These are phyloP conservation scores for Melanerpes aurifrons DNA, from an alignment of 2,113 vertebrate species.

Conservation along the genomic window DNA sequence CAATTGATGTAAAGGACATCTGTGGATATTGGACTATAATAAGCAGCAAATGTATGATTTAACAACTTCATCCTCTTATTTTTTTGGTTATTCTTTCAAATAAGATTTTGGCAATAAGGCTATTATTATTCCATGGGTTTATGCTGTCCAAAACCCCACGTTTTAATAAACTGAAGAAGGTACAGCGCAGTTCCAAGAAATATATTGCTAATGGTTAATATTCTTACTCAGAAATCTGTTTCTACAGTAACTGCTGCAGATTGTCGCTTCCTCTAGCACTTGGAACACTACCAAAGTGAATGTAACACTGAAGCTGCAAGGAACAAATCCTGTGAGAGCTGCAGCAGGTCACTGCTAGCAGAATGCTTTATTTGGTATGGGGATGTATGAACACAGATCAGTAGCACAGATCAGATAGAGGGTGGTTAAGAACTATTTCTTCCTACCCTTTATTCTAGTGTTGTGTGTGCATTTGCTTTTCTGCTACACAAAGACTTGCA, in stretches of 20 bases:
- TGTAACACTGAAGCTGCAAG: neutral
- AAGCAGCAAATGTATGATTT: neutral
- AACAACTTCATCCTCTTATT: neutral
- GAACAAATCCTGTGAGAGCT: conserved; percentile 3
- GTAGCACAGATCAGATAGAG: neutral
- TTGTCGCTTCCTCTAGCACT: conserved; percentile 5
- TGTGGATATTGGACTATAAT: neutral
- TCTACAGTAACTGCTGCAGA: conserved; percentile 58
- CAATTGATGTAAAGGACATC: neutral
- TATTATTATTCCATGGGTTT: neutral
- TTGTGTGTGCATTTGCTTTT: neutral
- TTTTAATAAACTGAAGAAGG: neutral
- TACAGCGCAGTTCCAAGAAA: neutral
- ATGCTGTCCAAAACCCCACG: neutral
- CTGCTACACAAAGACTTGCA: neutral
- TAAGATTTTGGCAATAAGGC: too few species aligned
- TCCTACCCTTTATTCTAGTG: neutral
- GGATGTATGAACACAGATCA: neutral
- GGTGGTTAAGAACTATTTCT: neutral
- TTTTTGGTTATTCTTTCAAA: too few species aligned
- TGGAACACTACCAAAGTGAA: conserved; percentile 47
- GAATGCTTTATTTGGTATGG: conserved; percentile 22
- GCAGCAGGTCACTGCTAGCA: neutral
- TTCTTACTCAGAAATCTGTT: conserved; percentile 47
- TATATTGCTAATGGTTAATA: neutral